These are phyloP conservation scores for Bagarius yarrelli DNA, from an alignment of 2,113 vertebrate genomes.

Conservation along the genomic window DNA sequence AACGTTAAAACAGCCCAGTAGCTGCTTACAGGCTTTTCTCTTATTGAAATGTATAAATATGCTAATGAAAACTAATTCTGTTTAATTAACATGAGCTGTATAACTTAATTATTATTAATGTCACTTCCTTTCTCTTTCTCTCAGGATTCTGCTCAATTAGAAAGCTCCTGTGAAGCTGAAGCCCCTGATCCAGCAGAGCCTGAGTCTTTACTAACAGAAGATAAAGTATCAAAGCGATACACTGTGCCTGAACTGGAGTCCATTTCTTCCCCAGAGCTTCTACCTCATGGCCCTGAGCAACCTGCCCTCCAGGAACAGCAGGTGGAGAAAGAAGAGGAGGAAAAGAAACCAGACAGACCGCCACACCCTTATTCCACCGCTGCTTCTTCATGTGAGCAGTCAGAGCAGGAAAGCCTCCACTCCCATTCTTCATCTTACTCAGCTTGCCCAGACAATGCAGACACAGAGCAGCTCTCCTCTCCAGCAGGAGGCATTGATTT, in stretches of 20 bases:
- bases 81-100: too few species aligned
- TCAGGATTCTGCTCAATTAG: slow-evolving; percentile 47
- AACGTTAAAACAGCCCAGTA: not conserved
- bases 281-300: slow-evolving; percentile 47
- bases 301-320: not conserved
- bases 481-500: slow-evolving; percentile 11
- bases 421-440: slow-evolving; percentile 38
- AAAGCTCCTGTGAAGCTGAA: slow-evolving; percentile 44
- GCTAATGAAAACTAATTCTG: too few species aligned
- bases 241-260: slow-evolving; percentile 91
- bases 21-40: not conserved
- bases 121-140: not conserved
- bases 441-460: slow-evolving; percentile 26
- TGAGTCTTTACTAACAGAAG: slow-evolving; percentile 72
- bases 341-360: not conserved
- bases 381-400: slow-evolving; percentile 52
- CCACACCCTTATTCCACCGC: slow-evolving; percentile 17
- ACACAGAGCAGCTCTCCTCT: slow-evolving; percentile 20
- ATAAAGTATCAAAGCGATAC: slow-evolving; percentile 88
- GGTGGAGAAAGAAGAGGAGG: slow-evolving; percentile 40
- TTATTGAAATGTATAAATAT: too few species aligned
- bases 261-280: slow-evolving; percentile 70
- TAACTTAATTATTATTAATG: not conserved
- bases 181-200: slow-evolving; percentile 40
- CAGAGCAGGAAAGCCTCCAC: slow-evolving; percentile 70